A percentile compares a stretch with the other conserved stretches of the same genome.
These are phyloP conservation scores for Trematomus loennbergii DNA, from an alignment of 2,113 vertebrate species.

Conservation along the genomic window DNA sequence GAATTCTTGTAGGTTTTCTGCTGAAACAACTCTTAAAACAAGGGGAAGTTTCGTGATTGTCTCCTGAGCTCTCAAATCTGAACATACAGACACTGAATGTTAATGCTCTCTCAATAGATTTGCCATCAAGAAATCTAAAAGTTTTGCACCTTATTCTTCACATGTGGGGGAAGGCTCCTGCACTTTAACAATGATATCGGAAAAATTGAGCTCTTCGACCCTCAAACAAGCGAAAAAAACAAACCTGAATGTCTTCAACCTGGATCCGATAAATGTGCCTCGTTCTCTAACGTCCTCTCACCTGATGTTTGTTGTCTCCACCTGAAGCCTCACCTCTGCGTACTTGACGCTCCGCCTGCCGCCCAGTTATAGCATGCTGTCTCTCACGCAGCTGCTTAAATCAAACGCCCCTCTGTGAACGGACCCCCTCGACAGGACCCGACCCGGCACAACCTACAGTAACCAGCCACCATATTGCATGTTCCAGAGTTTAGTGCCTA, in stretches of 20 bases:
- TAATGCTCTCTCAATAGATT: neutral
- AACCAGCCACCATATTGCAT: conserved; percentile 79
- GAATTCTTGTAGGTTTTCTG: neutral
- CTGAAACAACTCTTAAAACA: no score
- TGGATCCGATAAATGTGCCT: conserved; percentile 45
- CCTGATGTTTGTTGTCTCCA: neutral
- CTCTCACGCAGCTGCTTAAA: conserved; percentile 36
- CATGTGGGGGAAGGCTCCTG: neutral
- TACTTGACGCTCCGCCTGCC: conserved; percentile 28
- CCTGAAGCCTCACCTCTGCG: conserved; percentile 40
- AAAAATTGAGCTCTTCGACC: neutral
- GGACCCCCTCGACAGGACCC: conserved; percentile 51
- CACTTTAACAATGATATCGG: neutral
- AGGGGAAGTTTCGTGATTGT: neutral
- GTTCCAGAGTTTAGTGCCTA: conserved; percentile 81
- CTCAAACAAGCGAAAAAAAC: neutral
- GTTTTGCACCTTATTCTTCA: neutral
- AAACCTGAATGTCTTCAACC: conserved; percentile 37
- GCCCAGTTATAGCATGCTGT: conserved; percentile 38
- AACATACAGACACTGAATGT: neutral
- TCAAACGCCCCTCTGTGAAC: conserved; percentile 46
- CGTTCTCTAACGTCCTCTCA: neutral
- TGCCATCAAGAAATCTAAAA: neutral
- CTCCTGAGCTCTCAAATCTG: conserved; percentile 7
- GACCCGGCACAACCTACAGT: conserved; percentile 65